Percentiles rank a stretch among this genome's conserved stretches.
Evolutionary conservation across 2,888 invertebrate genomes (phyloP).

Genomic region (Eutolmus rufibarbis): DNA sequence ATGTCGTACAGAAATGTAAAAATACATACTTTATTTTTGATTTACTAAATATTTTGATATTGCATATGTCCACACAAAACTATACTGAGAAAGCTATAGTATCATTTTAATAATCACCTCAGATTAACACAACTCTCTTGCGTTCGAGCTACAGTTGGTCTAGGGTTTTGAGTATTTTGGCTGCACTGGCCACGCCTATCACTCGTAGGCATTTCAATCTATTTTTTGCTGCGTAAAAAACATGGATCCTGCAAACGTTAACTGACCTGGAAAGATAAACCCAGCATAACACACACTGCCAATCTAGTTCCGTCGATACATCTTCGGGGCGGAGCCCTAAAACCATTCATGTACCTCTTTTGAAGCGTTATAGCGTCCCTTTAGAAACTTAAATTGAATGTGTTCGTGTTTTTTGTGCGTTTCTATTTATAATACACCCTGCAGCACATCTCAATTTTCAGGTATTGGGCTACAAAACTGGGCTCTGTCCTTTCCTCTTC

Average conservation of each 20-base stretch:
- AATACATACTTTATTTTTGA: no score
- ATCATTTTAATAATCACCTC: neutral
- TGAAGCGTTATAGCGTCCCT: neutral
- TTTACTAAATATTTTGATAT: no score
- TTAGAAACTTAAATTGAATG: neutral
- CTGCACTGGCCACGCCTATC: neutral
- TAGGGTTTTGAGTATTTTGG: neutral
- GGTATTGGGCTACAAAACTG: slow-evolving; percentile 2
- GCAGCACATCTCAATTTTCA: neutral
- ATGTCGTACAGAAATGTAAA: no score
- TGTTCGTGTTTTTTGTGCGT: slow-evolving; percentile 22
- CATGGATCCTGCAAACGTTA: neutral
- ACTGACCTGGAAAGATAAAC: neutral
- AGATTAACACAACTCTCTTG: neutral
- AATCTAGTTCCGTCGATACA: neutral
- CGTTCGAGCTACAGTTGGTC: neutral
- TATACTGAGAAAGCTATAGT: neutral
- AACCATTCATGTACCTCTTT: neutral
- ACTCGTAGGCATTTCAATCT: neutral
- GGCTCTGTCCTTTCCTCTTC: neutral
- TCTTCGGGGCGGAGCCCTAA: slow-evolving; percentile 17
- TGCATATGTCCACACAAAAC: neutral
- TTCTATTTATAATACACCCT: slow-evolving; percentile 17
- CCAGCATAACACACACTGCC: neutral
- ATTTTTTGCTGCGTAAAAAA: neutral